These are phyloP conservation scores for Polymixis flavicincta DNA, from an alignment of 2,888 invertebrate species.

Conservation along the genomic window DNA sequence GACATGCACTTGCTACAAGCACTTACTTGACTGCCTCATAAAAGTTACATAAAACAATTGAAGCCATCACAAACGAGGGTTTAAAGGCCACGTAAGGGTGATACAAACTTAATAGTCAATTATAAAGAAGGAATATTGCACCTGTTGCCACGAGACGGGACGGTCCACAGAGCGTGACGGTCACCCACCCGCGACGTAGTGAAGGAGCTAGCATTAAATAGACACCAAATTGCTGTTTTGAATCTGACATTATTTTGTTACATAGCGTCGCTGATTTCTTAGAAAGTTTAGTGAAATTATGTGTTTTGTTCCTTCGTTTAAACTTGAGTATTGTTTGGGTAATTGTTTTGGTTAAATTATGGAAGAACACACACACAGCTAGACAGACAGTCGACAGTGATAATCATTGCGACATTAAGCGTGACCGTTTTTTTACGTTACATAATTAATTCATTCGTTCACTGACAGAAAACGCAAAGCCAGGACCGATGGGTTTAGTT, in stretches of 20 bases:
- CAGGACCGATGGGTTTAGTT: background rate
- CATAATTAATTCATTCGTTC: background rate
- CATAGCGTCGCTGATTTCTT: slow-evolving; percentile 9
- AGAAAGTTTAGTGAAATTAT: slow-evolving; percentile 25
- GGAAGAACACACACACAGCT: no score
- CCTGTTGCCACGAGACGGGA: slow-evolving; percentile 77
- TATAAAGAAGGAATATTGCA: slow-evolving; percentile 76
- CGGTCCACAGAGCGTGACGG: slow-evolving; percentile 77
- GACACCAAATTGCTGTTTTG: slow-evolving; percentile 66
- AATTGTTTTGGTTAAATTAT: background rate
- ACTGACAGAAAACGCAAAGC: background rate
- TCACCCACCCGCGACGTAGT: slow-evolving; percentile 68
- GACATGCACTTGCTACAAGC: background rate
- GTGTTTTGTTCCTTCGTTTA: background rate
- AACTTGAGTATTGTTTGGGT: slow-evolving; percentile 2
- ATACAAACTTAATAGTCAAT: slow-evolving; percentile 54
- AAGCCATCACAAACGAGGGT: slow-evolving; percentile 22
- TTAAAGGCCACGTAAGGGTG: slow-evolving; percentile 38
- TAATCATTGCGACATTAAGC: background rate
- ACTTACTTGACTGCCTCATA: slow-evolving; percentile 41
- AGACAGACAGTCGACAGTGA: background rate
- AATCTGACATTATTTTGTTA: slow-evolving; percentile 48
- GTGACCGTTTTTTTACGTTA: background rate
- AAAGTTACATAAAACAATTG: slow-evolving; percentile 61
- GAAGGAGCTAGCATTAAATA: slow-evolving; percentile 70